A percentile compares a stretch with the other conserved stretches of the same genome.
These are phyloP conservation scores for Monodelphis domestica DNA, from an alignment of 2,797 vertebrate genomes.

Conservation along the genomic window DNA sequence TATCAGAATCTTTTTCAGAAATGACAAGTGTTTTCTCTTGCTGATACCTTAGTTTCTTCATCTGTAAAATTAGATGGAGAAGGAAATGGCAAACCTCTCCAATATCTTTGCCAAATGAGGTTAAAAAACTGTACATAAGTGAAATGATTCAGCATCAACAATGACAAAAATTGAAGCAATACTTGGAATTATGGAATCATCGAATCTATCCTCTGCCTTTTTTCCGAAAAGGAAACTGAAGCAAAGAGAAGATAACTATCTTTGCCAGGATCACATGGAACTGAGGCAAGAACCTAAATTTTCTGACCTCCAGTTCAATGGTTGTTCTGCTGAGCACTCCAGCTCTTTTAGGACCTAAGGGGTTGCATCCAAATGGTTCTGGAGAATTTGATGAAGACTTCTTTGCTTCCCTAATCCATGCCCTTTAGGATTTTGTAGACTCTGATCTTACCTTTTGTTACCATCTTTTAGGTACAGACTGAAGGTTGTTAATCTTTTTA, in stretches of 20 bases:
- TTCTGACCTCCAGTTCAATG: neutral
- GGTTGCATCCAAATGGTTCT: neutral
- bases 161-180: neutral
- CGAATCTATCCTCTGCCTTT: neutral
- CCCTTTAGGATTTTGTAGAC: neutral
- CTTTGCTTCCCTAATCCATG: neutral
- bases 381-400: neutral
- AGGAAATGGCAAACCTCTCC: too few relatives aligned
- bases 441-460: neutral
- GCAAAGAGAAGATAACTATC: neutral
- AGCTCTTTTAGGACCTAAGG: neutral
- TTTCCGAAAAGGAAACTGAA: neutral
- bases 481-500: neutral
- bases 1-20: neutral
- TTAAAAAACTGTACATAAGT: too few relatives aligned
- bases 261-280: neutral
- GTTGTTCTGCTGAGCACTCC: neutral
- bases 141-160: too few relatives aligned
- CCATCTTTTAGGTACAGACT: neutral
- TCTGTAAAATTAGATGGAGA: too few relatives aligned
- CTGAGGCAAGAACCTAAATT: neutral
- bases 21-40: neutral
- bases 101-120: too few relatives aligned
- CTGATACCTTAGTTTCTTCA: too few relatives aligned
- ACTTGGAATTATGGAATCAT: neutral